Percentiles rank a stretch among this genome's conserved stretches.
Evolutionary conservation across 1,140 invertebrate genomes (phyloP).

Genomic region (Medauroidea extradentata): DNA sequence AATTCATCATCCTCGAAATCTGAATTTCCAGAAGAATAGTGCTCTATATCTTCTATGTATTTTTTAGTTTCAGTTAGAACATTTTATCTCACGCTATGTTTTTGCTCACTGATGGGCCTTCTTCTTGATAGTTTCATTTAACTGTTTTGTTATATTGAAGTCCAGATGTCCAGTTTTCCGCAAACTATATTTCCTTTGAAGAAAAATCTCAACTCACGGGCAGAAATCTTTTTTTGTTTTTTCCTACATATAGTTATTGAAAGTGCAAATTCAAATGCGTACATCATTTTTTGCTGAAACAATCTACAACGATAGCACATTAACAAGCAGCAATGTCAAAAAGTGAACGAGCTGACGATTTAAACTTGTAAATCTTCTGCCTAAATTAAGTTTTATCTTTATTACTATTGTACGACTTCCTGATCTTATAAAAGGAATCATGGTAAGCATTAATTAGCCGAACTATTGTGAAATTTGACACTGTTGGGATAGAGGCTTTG

Average conservation of each 20-base stretch:
- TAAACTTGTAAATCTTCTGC: not conserved
- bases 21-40: not conserved
- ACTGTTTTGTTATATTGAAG: not conserved
- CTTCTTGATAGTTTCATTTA: not conserved
- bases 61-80: not conserved
- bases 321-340: constrained; percentile 8
- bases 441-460: constrained; percentile 5
- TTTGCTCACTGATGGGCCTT: not conserved
- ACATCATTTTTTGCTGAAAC: not conserved
- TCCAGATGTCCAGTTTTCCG: not conserved
- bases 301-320: constrained; percentile 1
- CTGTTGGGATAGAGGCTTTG: constrained; percentile 4
- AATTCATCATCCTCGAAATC: not conserved
- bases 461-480: not conserved
- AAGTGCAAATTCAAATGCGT: not conserved
- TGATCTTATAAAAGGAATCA: constrained; percentile 1
- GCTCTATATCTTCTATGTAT: not conserved
- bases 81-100: not conserved
- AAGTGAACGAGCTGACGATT: constrained; percentile 7
- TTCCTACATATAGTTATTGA: not conserved
- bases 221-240: not conserved
- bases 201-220: not conserved
- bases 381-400: constrained; percentile 7
- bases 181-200: constrained; percentile 1
- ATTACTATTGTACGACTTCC: constrained; percentile 6